phyloP scores from a whole-genome alignment of 2,888 invertebrate species.

The Uropetala carovei region DNA sequence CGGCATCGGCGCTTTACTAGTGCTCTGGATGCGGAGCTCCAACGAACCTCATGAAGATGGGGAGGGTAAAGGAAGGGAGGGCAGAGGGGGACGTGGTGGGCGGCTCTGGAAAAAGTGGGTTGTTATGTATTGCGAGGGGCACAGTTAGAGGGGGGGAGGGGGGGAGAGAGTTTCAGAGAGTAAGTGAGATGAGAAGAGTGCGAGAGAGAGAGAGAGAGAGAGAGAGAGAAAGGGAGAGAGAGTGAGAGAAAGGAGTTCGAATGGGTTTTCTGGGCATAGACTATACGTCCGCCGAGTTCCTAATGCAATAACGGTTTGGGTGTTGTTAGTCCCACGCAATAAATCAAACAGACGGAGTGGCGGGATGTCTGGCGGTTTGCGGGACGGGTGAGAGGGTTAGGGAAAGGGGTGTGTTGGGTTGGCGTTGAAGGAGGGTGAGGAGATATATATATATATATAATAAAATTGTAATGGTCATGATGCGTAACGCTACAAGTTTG shows the following conservation, averaged over 20 bases:
- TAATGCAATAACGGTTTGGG: too few relatives aligned
- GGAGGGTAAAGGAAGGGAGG: background rate
- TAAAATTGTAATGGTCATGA: too few relatives aligned
- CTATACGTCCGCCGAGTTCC: too few relatives aligned
- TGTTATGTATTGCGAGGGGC: background rate
- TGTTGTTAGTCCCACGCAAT: too few relatives aligned
- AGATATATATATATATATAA: too few relatives aligned
- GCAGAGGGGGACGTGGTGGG: background rate
- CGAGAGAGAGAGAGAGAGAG: background rate
- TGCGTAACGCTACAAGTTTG: too few relatives aligned
- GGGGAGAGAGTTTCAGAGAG: background rate
- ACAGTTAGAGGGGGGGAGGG: too few relatives aligned
- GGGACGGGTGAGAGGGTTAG: background rate
- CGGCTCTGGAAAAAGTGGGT: background rate
- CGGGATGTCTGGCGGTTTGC: too few relatives aligned
- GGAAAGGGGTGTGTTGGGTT: background rate
- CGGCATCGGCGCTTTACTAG: too few relatives aligned
- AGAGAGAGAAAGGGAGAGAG: background rate
- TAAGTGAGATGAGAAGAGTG: background rate
- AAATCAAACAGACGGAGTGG: too few relatives aligned
- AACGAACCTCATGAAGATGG: background rate
- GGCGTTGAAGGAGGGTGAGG: background rate
- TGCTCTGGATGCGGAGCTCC: too few relatives aligned
- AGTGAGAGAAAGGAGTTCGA: background rate
- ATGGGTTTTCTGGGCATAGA: background rate